Conservation (phyloP, 2,888 invertebrate species). For the Hipparchia semele region DNA sequence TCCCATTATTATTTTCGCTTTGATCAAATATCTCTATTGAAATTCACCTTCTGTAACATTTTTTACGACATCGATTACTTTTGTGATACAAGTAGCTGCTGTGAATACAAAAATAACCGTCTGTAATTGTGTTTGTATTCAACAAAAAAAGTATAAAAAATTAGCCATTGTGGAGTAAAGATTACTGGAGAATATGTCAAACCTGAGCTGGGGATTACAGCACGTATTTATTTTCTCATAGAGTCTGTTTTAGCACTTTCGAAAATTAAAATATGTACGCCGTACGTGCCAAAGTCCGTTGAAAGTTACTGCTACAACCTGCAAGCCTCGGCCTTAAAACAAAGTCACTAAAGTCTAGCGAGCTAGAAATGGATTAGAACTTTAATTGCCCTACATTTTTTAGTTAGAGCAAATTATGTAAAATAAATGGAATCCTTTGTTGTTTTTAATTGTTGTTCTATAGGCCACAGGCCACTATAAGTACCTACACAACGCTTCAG, state of each 20-base stretch:
- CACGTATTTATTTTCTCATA: conserved; percentile 13
- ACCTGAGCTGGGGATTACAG: conserved; percentile 19
- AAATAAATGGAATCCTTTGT: not conserved
- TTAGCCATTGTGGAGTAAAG: conserved; percentile 24
- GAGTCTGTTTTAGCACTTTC: conserved; percentile 20
- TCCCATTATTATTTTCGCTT: conserved; percentile 44
- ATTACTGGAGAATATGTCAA: conserved; percentile 21
- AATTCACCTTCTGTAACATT: conserved; percentile 49
- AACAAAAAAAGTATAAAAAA: conserved; percentile 29
- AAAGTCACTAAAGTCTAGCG: conserved; percentile 1
- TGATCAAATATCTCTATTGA: conserved; percentile 52
- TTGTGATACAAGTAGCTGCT: conserved; percentile 50
- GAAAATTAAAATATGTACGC: conserved; percentile 17
- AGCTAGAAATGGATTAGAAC: conserved; percentile 19
- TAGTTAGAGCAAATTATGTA: conserved; percentile 2
- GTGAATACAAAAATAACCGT: conserved; percentile 35
- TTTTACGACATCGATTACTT: conserved; percentile 53
- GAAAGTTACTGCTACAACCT: conserved; percentile 23
- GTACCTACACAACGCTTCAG: no score
- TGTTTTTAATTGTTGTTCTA: not conserved
- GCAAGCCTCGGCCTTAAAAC: conserved; percentile 18
- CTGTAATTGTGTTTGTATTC: conserved; percentile 38
- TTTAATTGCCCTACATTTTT: conserved; percentile 6
- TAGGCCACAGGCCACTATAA: no score
- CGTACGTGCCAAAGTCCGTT: conserved; percentile 31